Percentiles rank a stretch among this genome's conserved stretches.
phyloP scores from a whole-genome alignment of 2,797 vertebrate genomes.

The Silurus lanzhouensis region DNA sequence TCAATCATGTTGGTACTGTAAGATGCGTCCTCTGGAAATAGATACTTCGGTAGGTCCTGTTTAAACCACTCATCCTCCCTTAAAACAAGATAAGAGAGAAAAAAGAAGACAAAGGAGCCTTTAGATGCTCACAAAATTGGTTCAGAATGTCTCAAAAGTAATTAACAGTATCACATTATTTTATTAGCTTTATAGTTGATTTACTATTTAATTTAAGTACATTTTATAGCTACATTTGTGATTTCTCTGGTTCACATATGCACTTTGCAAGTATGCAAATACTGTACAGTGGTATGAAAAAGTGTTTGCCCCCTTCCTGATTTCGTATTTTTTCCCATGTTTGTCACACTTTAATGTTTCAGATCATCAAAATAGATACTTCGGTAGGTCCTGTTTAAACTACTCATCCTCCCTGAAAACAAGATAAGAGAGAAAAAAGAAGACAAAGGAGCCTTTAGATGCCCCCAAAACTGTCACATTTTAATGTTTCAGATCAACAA shows the following conservation, averaged over 20 bases:
- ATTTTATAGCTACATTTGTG: background rate
- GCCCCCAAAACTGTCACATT: background rate
- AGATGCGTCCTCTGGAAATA: conserved; percentile 95
- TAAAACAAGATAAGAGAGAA: conserved; percentile 21
- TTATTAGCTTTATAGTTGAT: no score
- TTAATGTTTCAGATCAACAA: no score
- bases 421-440: background rate
- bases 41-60: conserved; percentile 92
- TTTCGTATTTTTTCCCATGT: no score
- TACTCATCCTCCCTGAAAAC: conserved; percentile 89
- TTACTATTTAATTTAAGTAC: no score
- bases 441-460: background rate
- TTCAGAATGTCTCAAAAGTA: background rate
- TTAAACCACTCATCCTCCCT: conserved; percentile 99
- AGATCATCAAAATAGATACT: conserved; percentile 83
- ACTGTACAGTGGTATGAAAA: no score
- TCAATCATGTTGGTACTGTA: conserved; percentile 98
- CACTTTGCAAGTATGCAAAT: background rate
- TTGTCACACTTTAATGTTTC: no score
- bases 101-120: background rate
- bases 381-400: conserved; percentile 96
- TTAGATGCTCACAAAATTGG: background rate
- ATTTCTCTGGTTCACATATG: background rate
- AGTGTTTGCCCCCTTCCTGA: no score
- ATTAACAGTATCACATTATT: no score